Conservation (phyloP, 2,113 vertebrate genomes). For the Ceyx margarethae region DNA sequence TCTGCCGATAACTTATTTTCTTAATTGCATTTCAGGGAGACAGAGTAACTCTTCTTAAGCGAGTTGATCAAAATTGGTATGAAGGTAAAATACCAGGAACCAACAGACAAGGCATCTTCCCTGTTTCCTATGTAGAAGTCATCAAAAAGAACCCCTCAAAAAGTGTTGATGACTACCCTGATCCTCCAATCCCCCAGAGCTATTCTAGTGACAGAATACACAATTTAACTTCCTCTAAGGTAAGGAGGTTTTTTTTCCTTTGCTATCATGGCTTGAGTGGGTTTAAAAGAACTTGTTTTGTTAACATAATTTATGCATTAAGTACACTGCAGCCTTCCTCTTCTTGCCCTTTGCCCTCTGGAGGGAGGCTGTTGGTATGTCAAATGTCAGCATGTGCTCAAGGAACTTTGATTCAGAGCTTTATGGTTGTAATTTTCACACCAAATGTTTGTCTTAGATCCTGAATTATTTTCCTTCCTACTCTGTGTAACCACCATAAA, state of each 20-base stretch:
- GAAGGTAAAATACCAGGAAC: conserved; percentile 93
- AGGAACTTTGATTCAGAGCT: neutral
- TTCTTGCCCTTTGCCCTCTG: neutral
- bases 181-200: conserved; percentile 78
- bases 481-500: neutral
- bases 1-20: conserved; percentile 29
- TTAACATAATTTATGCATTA: neutral
- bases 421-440: neutral
- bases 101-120: conserved; percentile 96
- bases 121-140: conserved; percentile 93
- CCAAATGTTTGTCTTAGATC: rapidly evolving
- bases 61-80: conserved; percentile 98
- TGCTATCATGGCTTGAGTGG: neutral
- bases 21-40: conserved; percentile 84
- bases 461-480: neutral
- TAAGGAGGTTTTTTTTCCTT: conserved; percentile 65
- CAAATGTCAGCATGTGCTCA: neutral
- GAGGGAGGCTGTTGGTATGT: neutral
- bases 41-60: conserved; percentile 87
- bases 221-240: conserved; percentile 84
- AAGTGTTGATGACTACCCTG: conserved; percentile 80
- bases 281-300: neutral
- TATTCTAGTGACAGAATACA: conserved; percentile 84
- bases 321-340: neutral
- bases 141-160: conserved; percentile 85